Conservation (phyloP, 2,888 invertebrate species). For the Brassicogethes aeneus region DNA sequence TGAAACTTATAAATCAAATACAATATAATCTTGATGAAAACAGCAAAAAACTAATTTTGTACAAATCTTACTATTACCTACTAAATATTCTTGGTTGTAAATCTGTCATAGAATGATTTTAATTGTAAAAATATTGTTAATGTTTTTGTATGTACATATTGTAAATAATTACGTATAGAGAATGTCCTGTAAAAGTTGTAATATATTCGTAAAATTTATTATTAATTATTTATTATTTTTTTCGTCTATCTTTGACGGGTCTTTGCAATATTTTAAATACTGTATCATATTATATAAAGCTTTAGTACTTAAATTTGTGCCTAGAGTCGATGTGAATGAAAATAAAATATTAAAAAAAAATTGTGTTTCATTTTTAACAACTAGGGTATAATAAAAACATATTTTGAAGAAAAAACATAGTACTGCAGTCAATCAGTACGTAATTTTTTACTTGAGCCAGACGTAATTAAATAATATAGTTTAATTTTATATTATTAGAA, state of each 20-base stretch:
- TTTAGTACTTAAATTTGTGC: conserved; percentile 32
- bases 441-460: too few relatives aligned
- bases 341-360: conserved; percentile 15
- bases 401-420: too few relatives aligned
- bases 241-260: conserved; percentile 33
- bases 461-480: background rate
- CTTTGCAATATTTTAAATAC: conserved; percentile 37
- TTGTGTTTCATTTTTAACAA: too few relatives aligned
- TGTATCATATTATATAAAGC: conserved; percentile 29
- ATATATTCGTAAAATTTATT: conserved; percentile 18
- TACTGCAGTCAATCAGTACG: too few relatives aligned
- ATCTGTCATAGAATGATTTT: conserved; percentile 7
- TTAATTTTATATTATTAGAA: background rate
- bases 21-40: background rate
- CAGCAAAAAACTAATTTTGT: background rate
- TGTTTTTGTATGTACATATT: conserved; percentile 11
- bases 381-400: too few relatives aligned
- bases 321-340: conserved; percentile 35
- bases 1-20: background rate
- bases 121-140: conserved; percentile 11
- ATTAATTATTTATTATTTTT: conserved; percentile 27
- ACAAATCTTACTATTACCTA: background rate
- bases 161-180: conserved; percentile 14
- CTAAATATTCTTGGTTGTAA: conserved; percentile 1
- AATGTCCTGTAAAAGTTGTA: conserved; percentile 24